Percentiles rank a stretch among this genome's conserved stretches.
Conservation (phyloP, 2,113 vertebrate genomes). For the Hippocampus comes region DNA sequence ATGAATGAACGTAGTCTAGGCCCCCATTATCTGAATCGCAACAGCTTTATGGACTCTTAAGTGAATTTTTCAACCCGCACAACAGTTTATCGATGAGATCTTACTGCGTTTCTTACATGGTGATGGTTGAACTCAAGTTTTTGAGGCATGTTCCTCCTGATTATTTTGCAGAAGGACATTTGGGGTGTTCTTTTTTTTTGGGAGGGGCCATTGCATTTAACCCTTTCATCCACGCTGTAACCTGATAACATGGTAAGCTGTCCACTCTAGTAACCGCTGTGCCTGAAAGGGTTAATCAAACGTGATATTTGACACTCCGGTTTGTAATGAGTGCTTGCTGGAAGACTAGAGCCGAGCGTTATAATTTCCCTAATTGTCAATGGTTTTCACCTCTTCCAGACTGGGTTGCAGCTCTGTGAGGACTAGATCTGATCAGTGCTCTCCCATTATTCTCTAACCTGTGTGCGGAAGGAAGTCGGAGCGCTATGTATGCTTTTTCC, state of each 20-base stretch:
- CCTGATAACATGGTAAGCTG: too few relatives aligned
- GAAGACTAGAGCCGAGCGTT: constrained; percentile 2
- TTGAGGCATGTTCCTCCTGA: not conserved
- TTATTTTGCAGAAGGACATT: not conserved
- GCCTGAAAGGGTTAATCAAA: constrained; percentile 2
- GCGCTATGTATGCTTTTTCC: not conserved
- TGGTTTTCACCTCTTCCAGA: constrained; percentile 23
- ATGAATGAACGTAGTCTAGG: not conserved
- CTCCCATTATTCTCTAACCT: constrained; percentile 12
- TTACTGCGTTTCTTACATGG: not conserved
- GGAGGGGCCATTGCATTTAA: too few relatives aligned
- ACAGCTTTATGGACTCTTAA: not conserved
- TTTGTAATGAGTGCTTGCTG: not conserved
- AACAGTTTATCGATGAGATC: not conserved
- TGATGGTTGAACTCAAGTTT: not conserved
- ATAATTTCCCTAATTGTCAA: constrained; percentile 26
- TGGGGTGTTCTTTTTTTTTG: not conserved
- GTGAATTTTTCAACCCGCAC: too few relatives aligned
- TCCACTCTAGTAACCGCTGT: constrained; percentile 3
- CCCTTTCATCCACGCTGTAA: too few relatives aligned
- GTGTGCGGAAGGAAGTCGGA: not conserved
- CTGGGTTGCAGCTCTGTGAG: constrained; percentile 18
- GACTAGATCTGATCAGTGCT: constrained; percentile 19
- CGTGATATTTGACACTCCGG: constrained; percentile 9
- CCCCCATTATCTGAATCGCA: not conserved